Conservation (phyloP, 2,888 invertebrate genomes). For the Liodrosophila aerea region DNA sequence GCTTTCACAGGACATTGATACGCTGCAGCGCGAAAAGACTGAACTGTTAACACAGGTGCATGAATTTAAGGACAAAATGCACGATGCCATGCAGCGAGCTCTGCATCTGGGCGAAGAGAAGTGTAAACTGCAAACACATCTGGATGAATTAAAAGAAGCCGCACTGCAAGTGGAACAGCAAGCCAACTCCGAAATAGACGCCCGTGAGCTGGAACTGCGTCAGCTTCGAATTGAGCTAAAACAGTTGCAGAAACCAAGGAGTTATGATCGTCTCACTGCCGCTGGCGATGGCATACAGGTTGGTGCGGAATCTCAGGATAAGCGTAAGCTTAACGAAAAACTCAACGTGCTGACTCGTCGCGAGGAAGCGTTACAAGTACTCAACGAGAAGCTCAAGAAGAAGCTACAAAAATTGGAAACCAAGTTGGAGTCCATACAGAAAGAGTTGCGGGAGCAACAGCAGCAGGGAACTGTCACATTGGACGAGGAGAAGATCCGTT, state of each 20-base stretch:
- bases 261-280: no score
- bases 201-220: constrained; percentile 83
- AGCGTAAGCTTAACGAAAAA: constrained; percentile 84
- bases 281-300: constrained; percentile 35
- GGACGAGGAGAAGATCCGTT: constrained; percentile 79
- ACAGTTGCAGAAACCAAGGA: constrained; percentile 31
- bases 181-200: constrained; percentile 87
- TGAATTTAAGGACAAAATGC: constrained; percentile 82
- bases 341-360: constrained; percentile 85
- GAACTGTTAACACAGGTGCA: constrained; percentile 73
- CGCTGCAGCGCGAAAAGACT: constrained; percentile 85
- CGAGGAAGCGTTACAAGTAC: constrained; percentile 83
- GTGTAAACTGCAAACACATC: constrained; percentile 87
- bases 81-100: constrained; percentile 91
- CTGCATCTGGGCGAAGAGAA: constrained; percentile 89
- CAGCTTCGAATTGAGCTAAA: constrained; percentile 74
- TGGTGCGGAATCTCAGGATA: constrained; percentile 82
- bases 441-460: constrained; percentile 44
- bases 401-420: constrained; percentile 83
- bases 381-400: constrained; percentile 83
- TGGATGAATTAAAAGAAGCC: constrained; percentile 88
- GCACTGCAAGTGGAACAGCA: constrained; percentile 90
- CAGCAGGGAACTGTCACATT: constrained; percentile 49
- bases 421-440: constrained; percentile 62
- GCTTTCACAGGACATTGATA: constrained; percentile 84